Percentiles rank a stretch among this genome's conserved stretches.
These are phyloP conservation scores for Epizoanthus fatuus DNA, from an alignment of 92 coral and sea anemone species.

Conservation along the genomic window DNA sequence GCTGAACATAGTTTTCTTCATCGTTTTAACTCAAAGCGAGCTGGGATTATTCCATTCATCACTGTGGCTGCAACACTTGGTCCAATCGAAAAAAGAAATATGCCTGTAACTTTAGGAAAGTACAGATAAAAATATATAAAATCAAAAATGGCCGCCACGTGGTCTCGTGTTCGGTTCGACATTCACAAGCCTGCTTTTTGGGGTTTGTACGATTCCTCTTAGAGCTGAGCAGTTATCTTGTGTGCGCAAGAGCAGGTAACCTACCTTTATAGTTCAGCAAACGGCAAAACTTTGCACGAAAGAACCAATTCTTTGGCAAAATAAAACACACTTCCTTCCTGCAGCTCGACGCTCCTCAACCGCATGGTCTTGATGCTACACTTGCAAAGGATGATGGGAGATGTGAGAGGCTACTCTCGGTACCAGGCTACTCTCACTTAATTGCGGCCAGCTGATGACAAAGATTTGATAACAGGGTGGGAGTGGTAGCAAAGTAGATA, in stretches of 20 bases:
- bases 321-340: background rate
- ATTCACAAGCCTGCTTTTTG: background rate
- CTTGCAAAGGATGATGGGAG: background rate
- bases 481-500: no score
- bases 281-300: background rate
- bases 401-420: background rate
- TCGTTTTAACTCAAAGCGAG: conserved; percentile 84
- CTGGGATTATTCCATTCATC: conserved; percentile 95
- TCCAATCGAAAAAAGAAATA: no score
- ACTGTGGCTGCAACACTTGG: conserved; percentile 43
- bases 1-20: conserved; percentile 85
- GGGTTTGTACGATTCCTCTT: background rate
- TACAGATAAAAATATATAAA: background rate
- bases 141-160: background rate
- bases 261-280: background rate
- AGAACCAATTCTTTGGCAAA: background rate
- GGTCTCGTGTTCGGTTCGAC: background rate
- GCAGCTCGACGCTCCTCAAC: background rate
- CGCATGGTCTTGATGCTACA: background rate
- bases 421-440: no score
- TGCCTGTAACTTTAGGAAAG: no score
- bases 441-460: no score
- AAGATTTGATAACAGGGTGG: no score
- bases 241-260: background rate
- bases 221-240: background rate